A percentile compares a stretch with the other conserved stretches of the same genome.
phyloP scores from a whole-genome alignment of 2,113 vertebrate species.

The Strix uralensis region DNA sequence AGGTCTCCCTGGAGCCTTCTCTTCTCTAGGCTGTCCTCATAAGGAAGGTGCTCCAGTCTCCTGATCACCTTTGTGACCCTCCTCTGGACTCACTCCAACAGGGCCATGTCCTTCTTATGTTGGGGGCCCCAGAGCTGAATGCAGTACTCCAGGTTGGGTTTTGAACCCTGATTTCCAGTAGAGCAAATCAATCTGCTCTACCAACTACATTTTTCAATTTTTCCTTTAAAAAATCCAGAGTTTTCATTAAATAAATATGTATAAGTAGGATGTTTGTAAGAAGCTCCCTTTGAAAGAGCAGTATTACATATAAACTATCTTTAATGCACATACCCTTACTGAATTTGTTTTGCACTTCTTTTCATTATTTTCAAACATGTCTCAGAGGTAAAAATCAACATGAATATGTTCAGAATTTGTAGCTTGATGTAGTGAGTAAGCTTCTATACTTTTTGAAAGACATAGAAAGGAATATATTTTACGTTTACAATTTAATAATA shows the following conservation, averaged over 20 bases:
- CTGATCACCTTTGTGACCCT: too few species aligned
- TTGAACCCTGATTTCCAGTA: not conserved
- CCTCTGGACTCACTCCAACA: too few species aligned
- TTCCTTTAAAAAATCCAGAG: not conserved
- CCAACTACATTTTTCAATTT: not conserved
- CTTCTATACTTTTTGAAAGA: not conserved
- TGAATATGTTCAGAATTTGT: not conserved
- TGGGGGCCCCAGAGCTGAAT: too few species aligned
- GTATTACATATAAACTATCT: not conserved
- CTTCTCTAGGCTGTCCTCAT: too few species aligned
- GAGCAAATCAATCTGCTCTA: not conserved
- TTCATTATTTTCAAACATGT: slow-evolving; percentile 3
- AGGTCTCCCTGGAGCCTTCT: too few species aligned
- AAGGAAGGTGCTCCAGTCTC: too few species aligned
- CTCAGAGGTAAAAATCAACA: not conserved
- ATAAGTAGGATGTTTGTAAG: not conserved
- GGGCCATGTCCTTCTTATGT: too few species aligned
- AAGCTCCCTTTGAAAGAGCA: not conserved
- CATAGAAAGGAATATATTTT: not conserved
- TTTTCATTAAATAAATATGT: not conserved
- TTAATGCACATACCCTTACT: not conserved
- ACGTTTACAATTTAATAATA: not conserved
- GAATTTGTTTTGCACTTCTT: not conserved
- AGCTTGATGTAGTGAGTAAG: not conserved
- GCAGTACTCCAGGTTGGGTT: too few species aligned